phyloP scores from a whole-genome alignment of 1,140 invertebrate species.

The Drosophila repleta region DNA sequence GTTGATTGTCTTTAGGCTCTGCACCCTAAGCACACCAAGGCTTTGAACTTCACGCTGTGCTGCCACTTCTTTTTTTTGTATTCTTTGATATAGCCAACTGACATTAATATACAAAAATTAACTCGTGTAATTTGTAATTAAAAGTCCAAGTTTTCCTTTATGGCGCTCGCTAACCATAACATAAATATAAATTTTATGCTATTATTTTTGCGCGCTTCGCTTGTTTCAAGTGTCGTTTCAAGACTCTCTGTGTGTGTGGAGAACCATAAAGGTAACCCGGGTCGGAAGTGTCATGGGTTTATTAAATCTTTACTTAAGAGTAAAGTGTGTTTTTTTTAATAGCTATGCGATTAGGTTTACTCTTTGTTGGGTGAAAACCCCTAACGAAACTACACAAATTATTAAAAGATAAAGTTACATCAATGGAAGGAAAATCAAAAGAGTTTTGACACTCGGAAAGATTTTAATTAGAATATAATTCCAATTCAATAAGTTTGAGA shows the following conservation, averaged over 20 bases:
- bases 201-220: constrained; percentile 61
- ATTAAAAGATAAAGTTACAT: no score
- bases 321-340: no score
- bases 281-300: constrained; percentile 57
- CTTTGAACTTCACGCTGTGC: constrained; percentile 71
- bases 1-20: constrained; percentile 8
- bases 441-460: no score
- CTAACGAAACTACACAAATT: no score
- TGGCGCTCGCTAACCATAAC: constrained; percentile 40
- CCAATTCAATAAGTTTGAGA: no score
- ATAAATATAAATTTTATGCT: constrained; percentile 69
- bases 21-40: constrained; percentile 22
- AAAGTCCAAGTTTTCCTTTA: constrained; percentile 67
- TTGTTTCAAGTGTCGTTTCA: constrained; percentile 65
- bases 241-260: constrained; percentile 3
- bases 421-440: no score
- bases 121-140: constrained; percentile 78
- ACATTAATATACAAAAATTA: constrained; percentile 37
- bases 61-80: constrained; percentile 56
- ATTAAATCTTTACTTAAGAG: background rate
- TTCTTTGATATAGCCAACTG: constrained; percentile 8
- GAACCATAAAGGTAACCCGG: constrained; percentile 27
- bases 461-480: no score
- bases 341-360: no score
- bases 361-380: background rate